These are phyloP conservation scores for Gopherus evgoodei DNA, from an alignment of 2,113 vertebrate genomes.

Conservation along the genomic window DNA sequence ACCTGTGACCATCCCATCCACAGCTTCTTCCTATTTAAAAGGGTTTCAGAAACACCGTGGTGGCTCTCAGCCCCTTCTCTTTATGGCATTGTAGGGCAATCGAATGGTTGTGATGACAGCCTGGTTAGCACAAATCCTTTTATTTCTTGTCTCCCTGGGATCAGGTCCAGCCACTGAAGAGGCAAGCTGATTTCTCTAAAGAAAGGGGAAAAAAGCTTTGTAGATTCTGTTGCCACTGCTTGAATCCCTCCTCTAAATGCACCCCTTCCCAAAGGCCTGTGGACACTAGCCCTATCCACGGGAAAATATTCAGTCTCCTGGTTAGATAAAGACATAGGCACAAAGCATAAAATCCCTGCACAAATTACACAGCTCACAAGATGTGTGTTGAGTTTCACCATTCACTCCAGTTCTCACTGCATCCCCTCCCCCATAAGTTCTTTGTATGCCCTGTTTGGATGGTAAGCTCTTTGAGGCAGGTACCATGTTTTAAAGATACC, in stretches of 20 bases:
- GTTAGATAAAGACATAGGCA: neutral
- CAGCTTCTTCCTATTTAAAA: neutral
- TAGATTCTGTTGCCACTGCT: neutral
- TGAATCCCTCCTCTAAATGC: neutral
- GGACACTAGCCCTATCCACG: neutral
- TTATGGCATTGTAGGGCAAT: neutral
- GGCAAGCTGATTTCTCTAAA: neutral
- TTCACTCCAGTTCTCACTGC: neutral
- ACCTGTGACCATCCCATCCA: neutral
- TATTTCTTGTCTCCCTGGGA: fast-evolving
- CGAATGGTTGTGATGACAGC: neutral
- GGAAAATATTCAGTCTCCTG: neutral
- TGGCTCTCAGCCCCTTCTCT: neutral
- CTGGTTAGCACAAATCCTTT: neutral
- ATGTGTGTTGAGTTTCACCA: neutral
- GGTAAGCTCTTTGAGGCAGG: neutral
- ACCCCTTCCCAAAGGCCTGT: neutral
- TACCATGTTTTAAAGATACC: neutral
- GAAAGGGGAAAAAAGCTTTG: neutral
- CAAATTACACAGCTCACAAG: neutral
- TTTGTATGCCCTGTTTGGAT: neutral
- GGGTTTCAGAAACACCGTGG: neutral
- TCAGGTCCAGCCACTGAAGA: neutral
- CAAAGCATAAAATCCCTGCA: neutral
- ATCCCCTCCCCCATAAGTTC: neutral